Base-by-base conservation (phyloP, 2,797 vertebrate genomes). In the Siniperca scherzeri region DNA sequence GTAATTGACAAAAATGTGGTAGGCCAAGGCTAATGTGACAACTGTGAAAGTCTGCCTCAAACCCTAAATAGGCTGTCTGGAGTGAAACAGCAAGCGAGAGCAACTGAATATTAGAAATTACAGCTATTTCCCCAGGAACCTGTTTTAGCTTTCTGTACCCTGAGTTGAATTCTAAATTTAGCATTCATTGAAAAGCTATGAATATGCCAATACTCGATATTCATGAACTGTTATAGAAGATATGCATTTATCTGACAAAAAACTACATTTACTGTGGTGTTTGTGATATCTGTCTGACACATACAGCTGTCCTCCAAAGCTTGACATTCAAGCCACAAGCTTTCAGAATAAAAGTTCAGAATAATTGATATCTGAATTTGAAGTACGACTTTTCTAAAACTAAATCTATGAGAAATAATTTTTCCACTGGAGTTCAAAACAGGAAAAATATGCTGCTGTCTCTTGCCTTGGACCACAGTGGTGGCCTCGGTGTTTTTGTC, bases 1-100 rank as follows among this genome's bases (percentile, higher is more conserved):
- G 77, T 91, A 91, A 93, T 85, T 72, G 89, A 89, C 60, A 82
- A 84, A 88, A 87, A 89, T 70, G 81, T 73, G 76, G 27, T 38
- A 33, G 76, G 61, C 66, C 73, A 48, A 59, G 75, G 70, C 82
- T 74, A 50, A 83, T 46, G 87, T 83, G 81, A 86, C 88, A 85
- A 46, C 79, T 74, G 65, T 77, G 73, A 55, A 68, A 74, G 59
- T 69, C 78, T 84, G 74, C 56, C 73, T 76, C 38, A 38, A 84
- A 84, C 48, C 59, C 72, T 78, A 88, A 88, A 86, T 70, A 82
- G 74, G 78, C 70, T 48, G 60, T 84, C 67, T 46, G 44, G 40
- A 71, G 68, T 64, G 25, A 87, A 89, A 61, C 36, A 22, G 74
- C 70, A n/a, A 85, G 55, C 3, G 7, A 27, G 30, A 59, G 42